Evolutionary conservation across 2,797 vertebrate genomes (phyloP), one percentile per base, ranked within the genome.

Genomic region (Leptodactylus fallax): DNA sequence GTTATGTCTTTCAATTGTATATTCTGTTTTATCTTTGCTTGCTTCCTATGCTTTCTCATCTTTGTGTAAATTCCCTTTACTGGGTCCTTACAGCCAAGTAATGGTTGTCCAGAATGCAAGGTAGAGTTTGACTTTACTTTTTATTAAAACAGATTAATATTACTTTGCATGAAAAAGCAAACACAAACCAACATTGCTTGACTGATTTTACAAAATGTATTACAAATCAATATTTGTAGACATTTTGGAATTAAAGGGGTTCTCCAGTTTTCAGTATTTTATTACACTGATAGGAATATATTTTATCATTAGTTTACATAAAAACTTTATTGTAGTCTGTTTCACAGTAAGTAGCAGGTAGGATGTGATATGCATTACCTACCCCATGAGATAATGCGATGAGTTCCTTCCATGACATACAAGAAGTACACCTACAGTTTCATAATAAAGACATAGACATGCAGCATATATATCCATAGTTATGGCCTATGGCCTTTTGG

Each of bases 71-170:
- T 74, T 89, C 63, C 63, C 87, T 74, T 91, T 93, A 96, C 91
- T 95, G 96, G 96, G 95, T 94, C 95, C 94, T 94, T 96, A 94
- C 97, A 99, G 98, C 92, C 98, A 99, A 99, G 98, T 99, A 96
- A 99, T 99, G 98, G 98, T 99, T 97, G 98, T 99, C 96, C 98
- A 99, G 97, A 99, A 99, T 92, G 98, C 98, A 96, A 99, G 98
- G 98, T 99, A 99, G 94, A 94, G 97, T 97, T 60, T 60, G 1
- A 11, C 94, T 83, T 92, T 53, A 89, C 94, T 95, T 92, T 93
- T 91, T 93, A 25, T n/a, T 67, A 0, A 23, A 47, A 80, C 10
- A 49, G n/a, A 60, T 14, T 60, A 8, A 80, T 63, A n/a, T 80
- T 47, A 63, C 9, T 61, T 80, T 61, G 16, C 58, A 79, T 79